A percentile compares a stretch with the other conserved stretches of the same genome.
Evolutionary conservation across 2,888 invertebrate species (phyloP).

Genomic region (Drosophila ezoana): DNA sequence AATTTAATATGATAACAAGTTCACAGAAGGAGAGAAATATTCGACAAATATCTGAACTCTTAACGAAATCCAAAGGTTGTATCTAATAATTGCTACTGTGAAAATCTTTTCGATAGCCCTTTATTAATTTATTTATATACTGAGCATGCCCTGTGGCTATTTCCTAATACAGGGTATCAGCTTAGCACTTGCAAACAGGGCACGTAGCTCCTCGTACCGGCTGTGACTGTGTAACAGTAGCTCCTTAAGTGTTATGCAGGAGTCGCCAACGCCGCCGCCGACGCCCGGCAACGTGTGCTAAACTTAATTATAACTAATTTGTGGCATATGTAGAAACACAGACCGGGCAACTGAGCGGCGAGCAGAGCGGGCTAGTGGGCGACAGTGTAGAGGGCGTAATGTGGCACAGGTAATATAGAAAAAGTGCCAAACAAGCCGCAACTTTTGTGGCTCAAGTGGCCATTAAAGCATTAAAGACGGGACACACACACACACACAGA

Average conservation of each 20-base stretch:
- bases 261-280: conserved; percentile 12
- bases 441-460: conserved; percentile 70
- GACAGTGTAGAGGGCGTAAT: neutral
- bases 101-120: too few relatives aligned
- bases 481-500: conserved; percentile 7
- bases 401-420: conserved; percentile 44
- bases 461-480: conserved; percentile 72
- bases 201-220: conserved; percentile 54
- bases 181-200: conserved; percentile 46
- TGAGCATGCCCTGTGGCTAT: neutral
- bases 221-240: conserved; percentile 58
- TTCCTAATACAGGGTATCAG: conserved; percentile 22
- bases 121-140: neutral
- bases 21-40: too few relatives aligned
- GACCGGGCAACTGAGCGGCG: neutral
- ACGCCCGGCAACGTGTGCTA: conserved; percentile 63
- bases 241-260: conserved; percentile 65
- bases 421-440: conserved; percentile 63
- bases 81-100: too few relatives aligned
- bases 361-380: neutral
- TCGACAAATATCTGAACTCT: too few relatives aligned
- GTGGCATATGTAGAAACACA: conserved; percentile 64
- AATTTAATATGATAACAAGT: too few relatives aligned
- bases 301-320: conserved; percentile 79
- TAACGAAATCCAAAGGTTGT: too few relatives aligned